Conservation (phyloP, 2,113 vertebrate species). For the Cromileptes altivelis region DNA sequence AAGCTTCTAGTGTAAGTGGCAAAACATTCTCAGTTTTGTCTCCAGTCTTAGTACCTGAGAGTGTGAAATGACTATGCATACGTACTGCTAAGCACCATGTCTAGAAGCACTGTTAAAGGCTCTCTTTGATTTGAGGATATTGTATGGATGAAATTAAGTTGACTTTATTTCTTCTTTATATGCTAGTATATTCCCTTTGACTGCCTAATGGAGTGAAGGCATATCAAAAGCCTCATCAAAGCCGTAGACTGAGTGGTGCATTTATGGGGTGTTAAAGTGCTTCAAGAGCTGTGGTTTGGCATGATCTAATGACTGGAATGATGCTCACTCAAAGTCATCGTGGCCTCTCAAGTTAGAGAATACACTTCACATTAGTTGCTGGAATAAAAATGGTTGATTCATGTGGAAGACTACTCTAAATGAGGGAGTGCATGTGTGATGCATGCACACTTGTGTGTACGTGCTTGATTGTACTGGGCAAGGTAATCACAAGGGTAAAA, state of each 20-base stretch:
- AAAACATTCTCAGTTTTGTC: conserved; percentile 10
- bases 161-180: conserved; percentile 70
- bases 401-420: conserved; percentile 48
- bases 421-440: conserved; percentile 8
- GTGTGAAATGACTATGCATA: conserved; percentile 16
- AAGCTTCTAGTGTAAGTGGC: conserved; percentile 4
- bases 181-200: conserved; percentile 72
- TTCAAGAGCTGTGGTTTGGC: conserved; percentile 68
- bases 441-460: not conserved
- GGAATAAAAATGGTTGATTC: conserved; percentile 68
- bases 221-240: conserved; percentile 79
- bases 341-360: conserved; percentile 66
- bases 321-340: conserved; percentile 65
- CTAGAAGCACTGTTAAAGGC: conserved; percentile 23
- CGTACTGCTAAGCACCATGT: not conserved
- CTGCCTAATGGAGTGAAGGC: conserved; percentile 73
- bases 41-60: conserved; percentile 5
- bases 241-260: conserved; percentile 67
- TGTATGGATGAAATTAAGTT: conserved; percentile 59
- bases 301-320: conserved; percentile 74
- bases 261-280: conserved; percentile 75
- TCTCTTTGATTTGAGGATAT: conserved; percentile 56
- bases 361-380: conserved; percentile 74
- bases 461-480: conserved; percentile 11
- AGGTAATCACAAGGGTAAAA: conserved; percentile 54